Evolutionary conservation across 1,140 invertebrate species (phyloP).

Genomic region (Macrocentrus cingulum): DNA sequence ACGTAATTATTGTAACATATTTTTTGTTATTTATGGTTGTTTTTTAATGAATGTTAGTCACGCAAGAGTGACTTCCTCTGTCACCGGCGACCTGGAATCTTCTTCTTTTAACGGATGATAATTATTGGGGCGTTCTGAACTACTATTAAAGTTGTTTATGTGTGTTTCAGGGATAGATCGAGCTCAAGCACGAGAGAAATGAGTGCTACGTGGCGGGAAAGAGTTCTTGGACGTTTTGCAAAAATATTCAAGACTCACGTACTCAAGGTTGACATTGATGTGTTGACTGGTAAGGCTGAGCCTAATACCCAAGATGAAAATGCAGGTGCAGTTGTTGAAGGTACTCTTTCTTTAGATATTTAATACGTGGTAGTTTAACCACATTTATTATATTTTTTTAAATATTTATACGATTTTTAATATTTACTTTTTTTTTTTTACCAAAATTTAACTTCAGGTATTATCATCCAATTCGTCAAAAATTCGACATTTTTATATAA

Average conservation of each 20-base stretch:
- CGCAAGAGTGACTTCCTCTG: constrained; percentile 4
- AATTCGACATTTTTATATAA: too few species aligned
- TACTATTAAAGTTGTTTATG: neutral
- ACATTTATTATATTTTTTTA: too few species aligned
- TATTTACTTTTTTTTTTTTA: too few species aligned
- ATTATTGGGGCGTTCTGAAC: neutral
- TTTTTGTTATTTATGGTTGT: neutral
- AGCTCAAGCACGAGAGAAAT: constrained; percentile 10
- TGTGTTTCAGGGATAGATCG: constrained; percentile 23
- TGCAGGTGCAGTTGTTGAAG: constrained; percentile 34
- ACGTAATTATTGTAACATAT: constrained; percentile 15
- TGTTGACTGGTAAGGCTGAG: constrained; percentile 25
- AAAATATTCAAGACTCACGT: constrained; percentile 46
- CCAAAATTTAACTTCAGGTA: too few species aligned
- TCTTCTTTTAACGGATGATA: neutral
- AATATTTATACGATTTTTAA: too few species aligned
- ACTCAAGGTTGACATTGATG: constrained; percentile 45
- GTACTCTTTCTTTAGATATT: constrained; percentile 25
- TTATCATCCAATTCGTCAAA: too few species aligned
- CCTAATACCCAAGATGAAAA: constrained; percentile 17
- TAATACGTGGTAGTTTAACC: neutral
- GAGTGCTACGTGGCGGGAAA: constrained; percentile 31
- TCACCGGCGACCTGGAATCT: constrained; percentile 5
- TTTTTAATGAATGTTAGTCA: neutral
- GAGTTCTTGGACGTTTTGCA: constrained; percentile 37